A percentile compares a stretch with the other conserved stretches of the same genome.
These are phyloP conservation scores for Cremastinae sp. DNA, from an alignment of 2,888 invertebrate species.

Conservation along the genomic window DNA sequence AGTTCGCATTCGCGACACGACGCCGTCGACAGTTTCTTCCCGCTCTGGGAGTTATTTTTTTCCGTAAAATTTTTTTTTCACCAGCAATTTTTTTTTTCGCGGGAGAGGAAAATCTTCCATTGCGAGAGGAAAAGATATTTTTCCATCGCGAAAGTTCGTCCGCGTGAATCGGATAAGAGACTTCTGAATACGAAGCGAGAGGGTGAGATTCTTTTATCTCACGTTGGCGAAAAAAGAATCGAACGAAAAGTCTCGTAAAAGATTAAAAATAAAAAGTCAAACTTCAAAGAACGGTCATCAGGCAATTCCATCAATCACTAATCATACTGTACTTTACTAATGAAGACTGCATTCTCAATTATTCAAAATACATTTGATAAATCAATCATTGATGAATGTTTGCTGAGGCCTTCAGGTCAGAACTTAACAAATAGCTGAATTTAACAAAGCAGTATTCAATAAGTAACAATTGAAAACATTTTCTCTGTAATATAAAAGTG, in stretches of 20 bases:
- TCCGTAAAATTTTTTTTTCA: not conserved
- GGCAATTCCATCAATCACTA: no score
- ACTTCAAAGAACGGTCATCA: no score
- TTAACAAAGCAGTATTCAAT: no score
- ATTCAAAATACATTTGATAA: no score
- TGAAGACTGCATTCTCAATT: no score
- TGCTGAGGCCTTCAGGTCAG: no score
- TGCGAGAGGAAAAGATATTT: slow-evolving; percentile 13
- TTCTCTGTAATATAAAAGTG: no score
- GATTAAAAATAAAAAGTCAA: not conserved
- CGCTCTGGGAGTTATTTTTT: slow-evolving; percentile 27
- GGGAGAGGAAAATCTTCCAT: not conserved
- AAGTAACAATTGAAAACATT: no score
- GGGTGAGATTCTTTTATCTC: slow-evolving; percentile 37
- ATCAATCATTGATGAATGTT: no score
- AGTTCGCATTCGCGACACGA: slow-evolving; percentile 17
- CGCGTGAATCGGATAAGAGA: slow-evolving; percentile 48
- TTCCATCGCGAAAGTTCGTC: slow-evolving; percentile 14
- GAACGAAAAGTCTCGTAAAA: not conserved
- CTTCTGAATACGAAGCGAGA: slow-evolving; percentile 32
- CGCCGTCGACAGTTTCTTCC: slow-evolving; percentile 32
- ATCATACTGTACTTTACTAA: no score
- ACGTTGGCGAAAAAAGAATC: not conserved
- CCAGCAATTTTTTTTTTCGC: slow-evolving; percentile 6
- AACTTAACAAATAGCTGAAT: no score